These are phyloP conservation scores for Pyrrhia umbra DNA, from an alignment of 2,888 invertebrate genomes.

Conservation along the genomic window DNA sequence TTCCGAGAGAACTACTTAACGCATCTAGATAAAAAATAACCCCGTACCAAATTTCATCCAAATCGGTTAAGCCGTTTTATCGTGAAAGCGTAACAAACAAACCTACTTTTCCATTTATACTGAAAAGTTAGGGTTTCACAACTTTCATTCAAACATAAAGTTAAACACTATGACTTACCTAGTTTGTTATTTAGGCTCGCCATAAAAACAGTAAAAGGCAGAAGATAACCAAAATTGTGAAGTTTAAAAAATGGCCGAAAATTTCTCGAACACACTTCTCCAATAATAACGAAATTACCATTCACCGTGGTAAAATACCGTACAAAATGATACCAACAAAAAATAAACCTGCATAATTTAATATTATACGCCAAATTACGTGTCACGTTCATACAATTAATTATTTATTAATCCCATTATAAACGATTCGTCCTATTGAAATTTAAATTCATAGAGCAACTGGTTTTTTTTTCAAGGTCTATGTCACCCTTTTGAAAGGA, in stretches of 20 bases:
- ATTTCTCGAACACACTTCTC: slow-evolving; percentile 5
- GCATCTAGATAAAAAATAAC: no score
- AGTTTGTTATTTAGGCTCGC: no score
- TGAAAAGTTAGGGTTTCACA: no score
- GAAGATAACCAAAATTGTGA: no score
- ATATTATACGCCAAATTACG: slow-evolving; percentile 58
- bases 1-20: no score
- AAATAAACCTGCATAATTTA: slow-evolving; percentile 54
- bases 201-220: no score
- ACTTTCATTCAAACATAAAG: no score
- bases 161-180: no score
- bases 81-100: no score
- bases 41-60: no score
- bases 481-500: slow-evolving; percentile 55
- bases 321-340: slow-evolving; percentile 24
- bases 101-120: no score
- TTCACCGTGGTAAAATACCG: slow-evolving; percentile 21
- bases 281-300: slow-evolving; percentile 32
- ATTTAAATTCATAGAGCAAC: slow-evolving; percentile 59
- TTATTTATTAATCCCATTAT: slow-evolving; percentile 61
- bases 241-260: neutral
- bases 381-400: slow-evolving; percentile 58
- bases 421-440: slow-evolving; percentile 54
- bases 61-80: no score
- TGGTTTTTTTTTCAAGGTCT: slow-evolving; percentile 64